These are phyloP conservation scores for Cyrtodaria siliqua DNA, from an alignment of 2,888 invertebrate genomes.

Conservation along the genomic window DNA sequence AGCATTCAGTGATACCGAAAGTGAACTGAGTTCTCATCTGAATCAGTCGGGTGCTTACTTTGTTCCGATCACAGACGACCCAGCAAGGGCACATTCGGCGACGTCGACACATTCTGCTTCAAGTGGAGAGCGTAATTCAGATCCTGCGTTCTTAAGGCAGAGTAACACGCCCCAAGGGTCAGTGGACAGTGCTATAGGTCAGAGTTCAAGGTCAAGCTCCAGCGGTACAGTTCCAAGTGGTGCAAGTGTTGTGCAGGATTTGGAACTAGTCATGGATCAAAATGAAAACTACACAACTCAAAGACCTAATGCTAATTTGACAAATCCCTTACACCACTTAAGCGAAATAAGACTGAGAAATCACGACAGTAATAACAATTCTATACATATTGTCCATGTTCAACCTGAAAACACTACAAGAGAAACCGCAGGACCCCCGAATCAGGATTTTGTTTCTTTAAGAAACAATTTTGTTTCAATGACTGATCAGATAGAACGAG, in stretches of 20 bases:
- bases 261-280: conserved; percentile 54
- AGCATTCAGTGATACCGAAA: conserved; percentile 49
- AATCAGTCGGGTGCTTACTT: conserved; percentile 43
- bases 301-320: conserved; percentile 15
- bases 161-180: conserved; percentile 20
- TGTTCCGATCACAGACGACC: conserved; percentile 44
- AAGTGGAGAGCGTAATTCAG: conserved; percentile 18
- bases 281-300: conserved; percentile 54
- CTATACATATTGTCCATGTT: conserved; percentile 40
- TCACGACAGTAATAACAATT: conserved; percentile 57
- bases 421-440: conserved; percentile 13
- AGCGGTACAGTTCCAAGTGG: conserved; percentile 2
- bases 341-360: conserved; percentile 23
- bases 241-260: conserved; percentile 30
- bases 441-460: conserved; percentile 31
- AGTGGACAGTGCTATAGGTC: conserved; percentile 19
- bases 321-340: conserved; percentile 5
- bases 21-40: conserved; percentile 44
- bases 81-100: conserved; percentile 27
- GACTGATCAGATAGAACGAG: conserved; percentile 70
- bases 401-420: conserved; percentile 1
- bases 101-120: conserved; percentile 24
- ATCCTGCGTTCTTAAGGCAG: conserved; percentile 7
- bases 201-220: conserved; percentile 9
- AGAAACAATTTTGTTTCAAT: conserved; percentile 66